Evolutionary conservation across 2,797 vertebrate species (phyloP).

Genomic region (Anguilla megastoma): DNA sequence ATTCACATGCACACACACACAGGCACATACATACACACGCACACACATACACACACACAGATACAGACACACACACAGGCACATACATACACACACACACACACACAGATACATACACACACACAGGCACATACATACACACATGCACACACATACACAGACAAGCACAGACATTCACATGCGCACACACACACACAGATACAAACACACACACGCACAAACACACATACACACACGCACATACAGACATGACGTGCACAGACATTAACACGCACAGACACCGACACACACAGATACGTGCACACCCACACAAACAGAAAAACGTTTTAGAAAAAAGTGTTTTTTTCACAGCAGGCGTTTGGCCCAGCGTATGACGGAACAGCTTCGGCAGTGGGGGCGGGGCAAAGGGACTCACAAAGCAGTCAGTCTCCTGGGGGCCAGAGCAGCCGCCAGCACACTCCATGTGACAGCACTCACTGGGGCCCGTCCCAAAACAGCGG

Average conservation of each 20-base stretch:
- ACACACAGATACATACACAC: constrained; percentile 12
- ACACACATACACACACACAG: neutral
- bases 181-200: neutral
- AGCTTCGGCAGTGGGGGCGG: neutral
- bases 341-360: neutral
- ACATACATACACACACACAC: neutral
- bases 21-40: neutral
- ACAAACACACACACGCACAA: neutral
- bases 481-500: constrained; percentile 89
- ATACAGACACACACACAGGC: neutral
- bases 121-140: constrained; percentile 69
- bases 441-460: constrained; percentile 93
- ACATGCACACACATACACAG: neutral
- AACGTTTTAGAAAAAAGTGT: neutral
- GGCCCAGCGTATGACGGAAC: neutral
- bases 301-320: neutral
- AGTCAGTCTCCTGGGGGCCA: constrained; percentile 84
- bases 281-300: constrained; percentile 66
- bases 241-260: neutral
- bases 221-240: neutral
- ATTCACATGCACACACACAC: neutral
- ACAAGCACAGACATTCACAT: constrained; percentile 3
- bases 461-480: constrained; percentile 90
- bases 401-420: constrained; percentile 79
- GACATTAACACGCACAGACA: constrained; percentile 6